These are phyloP conservation scores for Triplophysa yarkandensis DNA, from an alignment of 2,797 vertebrate species.

Conservation along the genomic window DNA sequence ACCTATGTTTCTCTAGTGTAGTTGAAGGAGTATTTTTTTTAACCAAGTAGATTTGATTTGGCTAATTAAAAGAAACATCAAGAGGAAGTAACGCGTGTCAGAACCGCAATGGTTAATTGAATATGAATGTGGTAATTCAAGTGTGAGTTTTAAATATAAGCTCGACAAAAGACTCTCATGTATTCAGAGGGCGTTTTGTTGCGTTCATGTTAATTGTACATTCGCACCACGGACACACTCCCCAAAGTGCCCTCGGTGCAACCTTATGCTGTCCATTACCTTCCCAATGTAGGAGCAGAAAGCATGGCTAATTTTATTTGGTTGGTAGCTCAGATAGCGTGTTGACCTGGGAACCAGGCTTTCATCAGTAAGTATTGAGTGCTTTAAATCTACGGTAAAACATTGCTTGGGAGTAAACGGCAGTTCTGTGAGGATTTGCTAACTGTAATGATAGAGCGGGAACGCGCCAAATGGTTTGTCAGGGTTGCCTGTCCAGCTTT, in stretches of 20 bases:
- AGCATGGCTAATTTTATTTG: slow-evolving; percentile 40
- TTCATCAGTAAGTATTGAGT: slow-evolving; percentile 29
- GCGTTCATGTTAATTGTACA: slow-evolving; percentile 46
- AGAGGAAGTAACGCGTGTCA: slow-evolving; percentile 61
- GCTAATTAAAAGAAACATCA: slow-evolving; percentile 80
- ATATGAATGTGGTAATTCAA: slow-evolving; percentile 59
- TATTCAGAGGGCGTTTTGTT: slow-evolving; percentile 43
- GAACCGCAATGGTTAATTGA: slow-evolving; percentile 57
- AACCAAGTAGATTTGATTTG: slow-evolving; percentile 77
- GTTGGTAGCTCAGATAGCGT: slow-evolving; percentile 18
- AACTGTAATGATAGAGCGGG: slow-evolving; percentile 24
- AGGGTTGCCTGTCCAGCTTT: slow-evolving; percentile 33
- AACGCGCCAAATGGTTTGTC: slow-evolving; percentile 43
- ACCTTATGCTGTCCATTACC: slow-evolving; percentile 40
- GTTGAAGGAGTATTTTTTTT: slow-evolving; percentile 57
- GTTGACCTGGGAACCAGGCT: slow-evolving; percentile 28
- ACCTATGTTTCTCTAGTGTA: slow-evolving; percentile 45
- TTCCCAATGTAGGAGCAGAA: slow-evolving; percentile 29
- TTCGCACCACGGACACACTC: slow-evolving; percentile 21
- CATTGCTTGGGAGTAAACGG: slow-evolving; percentile 25
- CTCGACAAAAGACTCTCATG: slow-evolving; percentile 51
- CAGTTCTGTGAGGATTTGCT: slow-evolving; percentile 24
- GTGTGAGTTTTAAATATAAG: slow-evolving; percentile 61
- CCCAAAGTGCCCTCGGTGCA: slow-evolving; percentile 32
- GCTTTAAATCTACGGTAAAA: slow-evolving; percentile 33